Percentiles rank a stretch among this genome's conserved stretches.
These are phyloP conservation scores for Urocolius indicus DNA, from an alignment of 2,113 vertebrate genomes.

Conservation along the genomic window DNA sequence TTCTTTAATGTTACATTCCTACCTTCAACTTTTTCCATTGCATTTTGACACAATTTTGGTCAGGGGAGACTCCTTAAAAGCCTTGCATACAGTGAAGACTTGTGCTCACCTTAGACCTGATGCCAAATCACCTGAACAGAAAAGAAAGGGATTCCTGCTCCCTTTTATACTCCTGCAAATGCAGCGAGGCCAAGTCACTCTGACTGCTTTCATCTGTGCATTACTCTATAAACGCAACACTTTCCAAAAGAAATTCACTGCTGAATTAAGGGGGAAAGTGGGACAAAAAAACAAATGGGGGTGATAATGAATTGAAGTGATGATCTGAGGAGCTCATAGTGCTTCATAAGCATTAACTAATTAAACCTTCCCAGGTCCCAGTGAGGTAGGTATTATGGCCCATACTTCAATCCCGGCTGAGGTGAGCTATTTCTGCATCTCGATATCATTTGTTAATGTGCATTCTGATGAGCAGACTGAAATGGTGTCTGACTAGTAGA, in stretches of 20 bases:
- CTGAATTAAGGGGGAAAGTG: conserved; percentile 24
- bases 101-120: neutral
- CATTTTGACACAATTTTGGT: neutral
- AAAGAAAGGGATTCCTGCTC: neutral
- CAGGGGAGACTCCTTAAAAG: neutral
- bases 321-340: conserved; percentile 57
- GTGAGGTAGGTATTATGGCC: conserved; percentile 35
- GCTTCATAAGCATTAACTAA: conserved; percentile 59
- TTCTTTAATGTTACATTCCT: neutral
- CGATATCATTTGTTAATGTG: conserved; percentile 56
- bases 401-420: neutral
- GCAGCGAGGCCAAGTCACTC: neutral
- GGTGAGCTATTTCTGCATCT: conserved; percentile 51
- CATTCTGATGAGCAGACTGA: conserved; percentile 53
- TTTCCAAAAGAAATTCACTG: conserved; percentile 47
- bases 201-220: conserved; percentile 33
- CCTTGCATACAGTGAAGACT: neutral
- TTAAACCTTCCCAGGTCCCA: conserved; percentile 41
- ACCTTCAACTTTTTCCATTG: neutral
- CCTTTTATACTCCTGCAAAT: conserved; percentile 1
- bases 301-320: conserved; percentile 61
- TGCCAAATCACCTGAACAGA: neutral
- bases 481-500: conserved; percentile 64
- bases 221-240: conserved; percentile 41
- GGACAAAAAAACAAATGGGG: conserved; percentile 45